Evolutionary conservation across 1,140 invertebrate species (phyloP).

Genomic region (Battus philenor): DNA sequence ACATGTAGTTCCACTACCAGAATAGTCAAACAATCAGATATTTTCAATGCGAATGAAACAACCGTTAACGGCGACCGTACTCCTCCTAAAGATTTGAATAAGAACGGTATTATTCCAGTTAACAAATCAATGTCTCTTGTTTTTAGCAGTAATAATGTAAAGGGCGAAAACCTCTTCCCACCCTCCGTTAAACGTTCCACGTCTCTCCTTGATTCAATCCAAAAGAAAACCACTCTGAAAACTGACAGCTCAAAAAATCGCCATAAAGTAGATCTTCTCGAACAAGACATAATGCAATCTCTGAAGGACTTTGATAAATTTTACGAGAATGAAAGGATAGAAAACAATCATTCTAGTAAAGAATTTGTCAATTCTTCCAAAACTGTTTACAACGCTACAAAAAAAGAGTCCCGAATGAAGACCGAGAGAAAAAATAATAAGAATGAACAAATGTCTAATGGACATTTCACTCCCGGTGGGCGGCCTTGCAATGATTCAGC

Average conservation of each 20-base stretch:
- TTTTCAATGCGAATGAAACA: conserved; percentile 40
- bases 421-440: conserved; percentile 43
- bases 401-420: conserved; percentile 46
- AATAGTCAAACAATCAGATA: conserved; percentile 53
- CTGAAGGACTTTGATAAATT: conserved; percentile 73
- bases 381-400: conserved; percentile 36
- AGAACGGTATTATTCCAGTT: conserved; percentile 62
- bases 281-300: conserved; percentile 73
- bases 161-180: conserved; percentile 63
- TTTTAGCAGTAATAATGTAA: conserved; percentile 74
- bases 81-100: conserved; percentile 34
- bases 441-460: conserved; percentile 39
- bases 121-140: conserved; percentile 74
- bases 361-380: conserved; percentile 31
- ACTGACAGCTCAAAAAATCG: conserved; percentile 43
- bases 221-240: conserved; percentile 54
- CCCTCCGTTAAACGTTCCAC: conserved; percentile 71
- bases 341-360: conserved; percentile 37
- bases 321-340: conserved; percentile 58
- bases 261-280: conserved; percentile 62
- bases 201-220: conserved; percentile 69
- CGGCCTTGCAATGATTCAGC: conserved; percentile 68
- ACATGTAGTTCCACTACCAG: conserved; percentile 66
- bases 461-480: conserved; percentile 54
- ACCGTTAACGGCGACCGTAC: conserved; percentile 50